A percentile compares a stretch with the other conserved stretches of the same genome.
phyloP scores from a whole-genome alignment of 2,797 vertebrate genomes.

The Acanthornis magna region DNA sequence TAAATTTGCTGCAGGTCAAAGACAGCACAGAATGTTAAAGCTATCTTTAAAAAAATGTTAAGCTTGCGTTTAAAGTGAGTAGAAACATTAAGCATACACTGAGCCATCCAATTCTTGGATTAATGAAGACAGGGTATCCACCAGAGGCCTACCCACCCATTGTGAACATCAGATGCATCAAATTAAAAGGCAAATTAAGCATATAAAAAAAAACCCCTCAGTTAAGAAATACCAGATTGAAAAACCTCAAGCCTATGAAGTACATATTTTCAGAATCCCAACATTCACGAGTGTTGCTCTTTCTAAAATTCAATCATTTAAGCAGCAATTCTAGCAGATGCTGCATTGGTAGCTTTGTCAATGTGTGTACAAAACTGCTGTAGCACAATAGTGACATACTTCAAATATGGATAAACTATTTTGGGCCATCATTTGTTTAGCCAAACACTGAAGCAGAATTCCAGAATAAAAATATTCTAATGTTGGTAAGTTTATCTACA shows the following conservation, averaged over 20 bases:
- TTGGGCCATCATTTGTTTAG: not conserved
- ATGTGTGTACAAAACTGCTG: not conserved
- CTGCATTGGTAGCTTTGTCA: not conserved
- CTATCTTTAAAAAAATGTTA: not conserved
- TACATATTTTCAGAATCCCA: not conserved
- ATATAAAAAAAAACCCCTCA: not conserved
- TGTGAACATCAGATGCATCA: constrained; percentile 9
- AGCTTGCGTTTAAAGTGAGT: not conserved
- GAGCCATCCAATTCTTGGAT: not conserved
- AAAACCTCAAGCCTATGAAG: not conserved
- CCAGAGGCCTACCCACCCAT: constrained; percentile 9
- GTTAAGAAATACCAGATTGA: constrained; percentile 2
- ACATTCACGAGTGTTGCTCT: not conserved
- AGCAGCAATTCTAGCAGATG: not conserved
- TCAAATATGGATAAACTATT: constrained; percentile 15
- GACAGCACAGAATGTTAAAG: not conserved
- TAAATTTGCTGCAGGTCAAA: constrained; percentile 20
- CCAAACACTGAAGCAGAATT: not conserved
- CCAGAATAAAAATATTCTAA: constrained; percentile 36
- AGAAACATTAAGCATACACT: not conserved
- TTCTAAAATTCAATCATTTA: not conserved
- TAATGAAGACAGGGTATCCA: not conserved
- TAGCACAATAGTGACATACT: not conserved
- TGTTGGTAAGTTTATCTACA: constrained; percentile 35
- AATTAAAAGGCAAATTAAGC: constrained; percentile 40